These are phyloP conservation scores for Phania funesta DNA, from an alignment of 2,888 invertebrate species.

Conservation along the genomic window DNA sequence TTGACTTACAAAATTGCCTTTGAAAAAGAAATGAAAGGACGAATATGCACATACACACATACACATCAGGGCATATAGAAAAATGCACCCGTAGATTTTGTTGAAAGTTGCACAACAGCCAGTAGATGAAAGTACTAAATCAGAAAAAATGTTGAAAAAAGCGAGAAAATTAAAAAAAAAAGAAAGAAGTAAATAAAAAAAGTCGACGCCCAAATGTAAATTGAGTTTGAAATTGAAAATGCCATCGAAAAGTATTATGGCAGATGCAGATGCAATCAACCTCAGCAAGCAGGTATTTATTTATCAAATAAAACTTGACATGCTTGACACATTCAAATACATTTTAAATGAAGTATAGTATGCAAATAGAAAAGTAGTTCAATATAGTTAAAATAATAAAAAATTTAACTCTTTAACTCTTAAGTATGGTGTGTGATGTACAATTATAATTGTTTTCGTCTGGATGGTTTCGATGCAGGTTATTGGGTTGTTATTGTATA, in stretches of 20 bases:
- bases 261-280: too few relatives aligned
- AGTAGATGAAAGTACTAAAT: conserved; percentile 55
- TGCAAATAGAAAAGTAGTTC: too few relatives aligned
- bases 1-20: conserved; percentile 62
- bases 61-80: not conserved
- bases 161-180: not conserved
- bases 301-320: too few relatives aligned
- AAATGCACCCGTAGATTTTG: not conserved
- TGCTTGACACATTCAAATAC: too few relatives aligned
- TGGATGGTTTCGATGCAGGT: too few relatives aligned
- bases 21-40: not conserved
- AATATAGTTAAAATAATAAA: too few relatives aligned
- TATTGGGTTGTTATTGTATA: too few relatives aligned
- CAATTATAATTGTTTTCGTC: too few relatives aligned
- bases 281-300: too few relatives aligned
- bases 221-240: conserved; percentile 63
- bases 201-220: conserved; percentile 27
- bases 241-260: conserved; percentile 46
- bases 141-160: conserved; percentile 12
- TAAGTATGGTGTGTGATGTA: too few relatives aligned
- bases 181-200: not conserved
- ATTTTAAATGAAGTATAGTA: too few relatives aligned
- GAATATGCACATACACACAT: not conserved
- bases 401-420: too few relatives aligned
- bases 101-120: conserved; percentile 5